These are phyloP conservation scores for Sciurus vulgaris DNA, from an alignment of 2,797 vertebrate genomes.

Conservation along the genomic window DNA sequence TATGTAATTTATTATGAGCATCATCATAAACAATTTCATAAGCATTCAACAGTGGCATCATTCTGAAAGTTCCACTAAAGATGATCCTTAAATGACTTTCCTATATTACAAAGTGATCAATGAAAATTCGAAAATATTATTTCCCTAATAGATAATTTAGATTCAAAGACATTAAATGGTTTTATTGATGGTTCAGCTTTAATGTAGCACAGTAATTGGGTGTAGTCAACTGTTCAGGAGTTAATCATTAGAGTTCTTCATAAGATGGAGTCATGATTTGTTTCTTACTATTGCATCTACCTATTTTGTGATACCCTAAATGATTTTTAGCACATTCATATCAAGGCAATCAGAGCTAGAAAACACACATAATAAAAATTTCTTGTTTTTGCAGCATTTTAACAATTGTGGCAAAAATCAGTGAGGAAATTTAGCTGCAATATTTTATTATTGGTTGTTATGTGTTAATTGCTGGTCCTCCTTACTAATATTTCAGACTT, in stretches of 20 bases:
- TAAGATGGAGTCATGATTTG: background rate
- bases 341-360: background rate
- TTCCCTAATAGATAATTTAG: constrained; percentile 30
- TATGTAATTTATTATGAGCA: background rate
- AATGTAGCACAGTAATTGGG: background rate
- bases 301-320: background rate
- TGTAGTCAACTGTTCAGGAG: background rate
- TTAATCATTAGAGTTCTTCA: constrained; percentile 40
- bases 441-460: background rate
- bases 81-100: constrained; percentile 31
- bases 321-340: background rate
- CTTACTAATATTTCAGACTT: background rate
- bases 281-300: background rate
- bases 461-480: background rate
- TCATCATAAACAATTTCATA: constrained; percentile 10
- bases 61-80: background rate
- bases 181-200: background rate
- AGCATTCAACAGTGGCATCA: background rate
- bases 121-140: background rate
- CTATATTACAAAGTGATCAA: background rate
- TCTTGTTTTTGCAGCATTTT: constrained; percentile 18
- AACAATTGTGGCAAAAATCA: background rate
- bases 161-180: background rate
- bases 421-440: background rate
- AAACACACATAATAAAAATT: background rate